Evolutionary conservation across 2,888 invertebrate genomes (phyloP), one percentile per base, ranked within the genome.

Genomic region (Asteroscopus sphinx): DNA sequence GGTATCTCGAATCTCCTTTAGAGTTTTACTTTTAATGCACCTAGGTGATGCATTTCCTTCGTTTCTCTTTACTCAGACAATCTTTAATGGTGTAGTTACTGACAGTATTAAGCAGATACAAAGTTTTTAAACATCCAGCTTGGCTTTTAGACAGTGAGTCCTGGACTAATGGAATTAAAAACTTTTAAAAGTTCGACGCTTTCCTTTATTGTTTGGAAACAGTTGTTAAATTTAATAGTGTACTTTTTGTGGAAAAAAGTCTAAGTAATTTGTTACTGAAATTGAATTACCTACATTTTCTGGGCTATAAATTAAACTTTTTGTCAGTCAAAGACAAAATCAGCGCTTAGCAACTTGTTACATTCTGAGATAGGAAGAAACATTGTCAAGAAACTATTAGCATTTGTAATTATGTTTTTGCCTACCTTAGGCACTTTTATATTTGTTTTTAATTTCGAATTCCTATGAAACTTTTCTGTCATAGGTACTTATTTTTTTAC

Each of bases 161-260:
- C n/a, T 25, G 44, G 69, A 64, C 47, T 68, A 68, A 68, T 58
- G 25, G 59, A 64, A 68, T 68, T 68, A 51, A 68, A 67, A 68
- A 53, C 41, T 68, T 68, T 41, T 25, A 40, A 68, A n/a, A 68
- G 59, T 68, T 59, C 33, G 47, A 54, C 42, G 46, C 59, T 64
- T 45, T 37, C 17, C 37, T 68, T 64, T 59, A 68, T 25, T 59
- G 59, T 68, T 63, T 49, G 11, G 11, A 41, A 47, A 39, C 45
- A 46, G 64, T 53, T 42, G 35, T 53, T 59, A 32, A 68, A 64
- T 62, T 67, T 67, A 26, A 45, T 52, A 45, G 36, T 46, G 12
- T 32, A 40, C 21, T 17, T 52, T 68, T 55, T 39, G 61, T 55
- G 37, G 28, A 35, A 35, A 37, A 32, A 35, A 15, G 4, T 6